A percentile compares a stretch with the other conserved stretches of the same genome.
These are phyloP conservation scores for Oceanodroma leucorhoa DNA, from an alignment of 2,797 vertebrate genomes.

Conservation along the genomic window DNA sequence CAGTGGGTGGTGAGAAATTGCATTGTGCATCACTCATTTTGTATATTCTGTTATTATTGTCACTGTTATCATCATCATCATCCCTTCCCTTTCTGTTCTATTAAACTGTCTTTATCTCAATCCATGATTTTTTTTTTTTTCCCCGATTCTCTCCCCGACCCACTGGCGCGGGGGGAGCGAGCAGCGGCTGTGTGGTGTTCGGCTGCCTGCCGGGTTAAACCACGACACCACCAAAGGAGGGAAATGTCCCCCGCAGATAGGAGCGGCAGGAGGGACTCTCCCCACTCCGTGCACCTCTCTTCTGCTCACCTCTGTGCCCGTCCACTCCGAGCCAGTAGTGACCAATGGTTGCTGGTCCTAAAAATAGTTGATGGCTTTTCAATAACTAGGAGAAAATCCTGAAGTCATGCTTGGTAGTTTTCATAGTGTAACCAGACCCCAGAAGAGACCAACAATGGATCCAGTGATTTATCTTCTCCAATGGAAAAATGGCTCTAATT, in stretches of 20 bases:
- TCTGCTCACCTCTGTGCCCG: background rate
- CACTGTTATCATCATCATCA: no score
- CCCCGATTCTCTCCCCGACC: no score
- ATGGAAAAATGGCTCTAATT: background rate
- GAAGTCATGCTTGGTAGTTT: background rate
- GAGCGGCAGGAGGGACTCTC: background rate
- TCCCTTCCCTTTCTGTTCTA: no score
- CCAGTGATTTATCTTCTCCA: background rate
- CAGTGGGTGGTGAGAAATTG: no score
- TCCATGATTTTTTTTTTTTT: no score
- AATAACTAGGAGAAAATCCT: background rate
- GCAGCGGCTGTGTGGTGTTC: no score
- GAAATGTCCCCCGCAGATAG: background rate
- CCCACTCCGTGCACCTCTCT: background rate
- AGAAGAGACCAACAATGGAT: background rate
- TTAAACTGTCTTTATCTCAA: no score
- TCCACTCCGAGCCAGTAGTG: rapidly evolving
- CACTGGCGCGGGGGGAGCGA: no score
- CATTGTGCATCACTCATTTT: no score
- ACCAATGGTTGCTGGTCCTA: background rate
- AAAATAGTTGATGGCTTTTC: background rate
- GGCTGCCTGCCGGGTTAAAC: no score
- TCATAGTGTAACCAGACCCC: background rate
- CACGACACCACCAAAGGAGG: background rate
- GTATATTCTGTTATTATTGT: no score